Evolutionary conservation across 2,113 vertebrate species (phyloP), one percentile per base, ranked within the genome.

Genomic region (Amia ocellicauda): DNA sequence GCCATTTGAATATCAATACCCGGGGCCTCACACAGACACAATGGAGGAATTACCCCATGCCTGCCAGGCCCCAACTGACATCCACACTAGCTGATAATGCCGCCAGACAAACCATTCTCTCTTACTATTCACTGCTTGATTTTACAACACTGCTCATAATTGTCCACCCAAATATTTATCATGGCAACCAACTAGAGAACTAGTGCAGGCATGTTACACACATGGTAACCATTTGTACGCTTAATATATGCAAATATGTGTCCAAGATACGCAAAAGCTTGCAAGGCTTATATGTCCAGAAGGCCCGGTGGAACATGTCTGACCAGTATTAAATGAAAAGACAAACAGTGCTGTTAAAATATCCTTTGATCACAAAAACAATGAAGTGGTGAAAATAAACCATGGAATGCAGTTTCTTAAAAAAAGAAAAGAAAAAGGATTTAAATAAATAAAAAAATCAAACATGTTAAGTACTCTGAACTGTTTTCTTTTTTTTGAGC

Each of bases 91-190:
- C 17, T 9, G 27, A 51, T 7, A 60, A 58, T 20, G 13, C 36
- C 31, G 10, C 3, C 13, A 14, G 22, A 27, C 28, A 42, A 14
- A 5, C 26, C 52, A 7, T 36, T 7, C 19, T n/a, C 31, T 52
- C 29, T 26, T 36, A 36, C 58, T 53, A 28, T 20, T 66, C 47
- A 41, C 19, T 14, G n/a, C 29, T 29, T 28, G 22, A 19, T 50
- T 56, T 68, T 58, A 45, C 42, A 36, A 31, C n/a, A 26, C n/a
- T 17, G 22, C 1, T 28, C 41, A 65, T 45, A 58, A 59, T 60
- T 52, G 50, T 28, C 66, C 56, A 23, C 27, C 22, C 47, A 75
- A 75, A 71, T 69, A 55, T 69, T 68, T 68, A 69, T 67, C 36
- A 64, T 58, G 63, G 60, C 51, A 67, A 27, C 53, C 22, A 5